Percentiles rank a stretch among this genome's conserved stretches.
Conservation (phyloP, 1,140 invertebrate species). For the Drosophila bifasciata region DNA sequence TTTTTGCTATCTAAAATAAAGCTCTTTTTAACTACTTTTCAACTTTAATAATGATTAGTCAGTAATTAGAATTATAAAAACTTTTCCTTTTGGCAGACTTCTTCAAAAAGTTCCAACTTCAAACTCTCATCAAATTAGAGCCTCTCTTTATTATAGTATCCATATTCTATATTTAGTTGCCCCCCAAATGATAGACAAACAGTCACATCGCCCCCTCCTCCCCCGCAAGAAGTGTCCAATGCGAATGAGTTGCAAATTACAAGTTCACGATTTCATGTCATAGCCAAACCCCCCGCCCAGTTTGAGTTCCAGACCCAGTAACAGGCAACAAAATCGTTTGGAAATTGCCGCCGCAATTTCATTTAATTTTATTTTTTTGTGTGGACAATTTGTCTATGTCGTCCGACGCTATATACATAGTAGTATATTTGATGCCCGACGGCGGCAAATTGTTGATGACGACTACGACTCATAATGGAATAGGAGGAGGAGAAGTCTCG, state of each 20-base stretch:
- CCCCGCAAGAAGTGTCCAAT: conserved; percentile 6
- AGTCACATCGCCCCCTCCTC: too few relatives aligned
- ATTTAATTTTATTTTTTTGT: conserved; percentile 48
- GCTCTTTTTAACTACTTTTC: too few relatives aligned
- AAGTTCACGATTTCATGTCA: conserved; percentile 69
- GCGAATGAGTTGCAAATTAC: conserved; percentile 68
- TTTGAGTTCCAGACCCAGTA: too few relatives aligned
- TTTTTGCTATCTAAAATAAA: too few relatives aligned
- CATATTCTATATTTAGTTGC: conserved; percentile 49
- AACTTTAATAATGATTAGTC: too few relatives aligned
- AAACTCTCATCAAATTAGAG: background rate
- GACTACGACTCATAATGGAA: conserved; percentile 31
- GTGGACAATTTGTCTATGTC: conserved; percentile 73
- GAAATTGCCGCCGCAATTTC: conserved; percentile 70
- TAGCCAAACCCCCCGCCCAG: conserved; percentile 7
- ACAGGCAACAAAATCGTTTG: conserved; percentile 53
- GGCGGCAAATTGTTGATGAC: conserved; percentile 33
- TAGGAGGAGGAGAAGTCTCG: background rate
- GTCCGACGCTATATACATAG: conserved; percentile 11
- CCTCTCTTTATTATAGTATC: background rate
- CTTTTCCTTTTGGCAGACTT: background rate
- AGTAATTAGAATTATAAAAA: too few relatives aligned
- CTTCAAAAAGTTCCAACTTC: background rate
- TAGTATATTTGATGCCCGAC: conserved; percentile 38
- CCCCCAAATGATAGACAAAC: conserved; percentile 20